phyloP scores from a whole-genome alignment of 53 echinoderm and acorn worm species.

The Crossaster papposus region DNA sequence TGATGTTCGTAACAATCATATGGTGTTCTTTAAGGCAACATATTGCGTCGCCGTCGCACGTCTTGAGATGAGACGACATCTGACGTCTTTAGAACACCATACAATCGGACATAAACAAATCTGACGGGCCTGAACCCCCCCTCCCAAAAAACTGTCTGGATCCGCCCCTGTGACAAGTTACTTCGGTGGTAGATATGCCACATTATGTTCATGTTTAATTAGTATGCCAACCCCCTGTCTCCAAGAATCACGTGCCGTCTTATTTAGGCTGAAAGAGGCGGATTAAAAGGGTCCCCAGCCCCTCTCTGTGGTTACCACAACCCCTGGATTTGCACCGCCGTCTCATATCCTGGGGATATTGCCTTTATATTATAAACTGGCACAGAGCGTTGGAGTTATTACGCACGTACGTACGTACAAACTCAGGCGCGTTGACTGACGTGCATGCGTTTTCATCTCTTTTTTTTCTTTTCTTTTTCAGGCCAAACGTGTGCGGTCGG shows the following conservation, averaged over 20 bases:
- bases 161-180: too few species aligned
- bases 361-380: neutral
- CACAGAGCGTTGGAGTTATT: neutral
- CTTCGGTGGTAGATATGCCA: neutral
- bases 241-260: neutral
- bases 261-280: neutral
- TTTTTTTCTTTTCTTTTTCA: constrained; percentile 31
- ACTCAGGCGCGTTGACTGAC: constrained; percentile 10
- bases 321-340: neutral
- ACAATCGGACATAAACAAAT: too few species aligned
- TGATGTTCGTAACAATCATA: too few species aligned
- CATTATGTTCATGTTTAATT: neutral
- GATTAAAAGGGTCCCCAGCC: neutral
- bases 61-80: too few species aligned
- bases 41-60: too few species aligned
- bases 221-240: neutral
- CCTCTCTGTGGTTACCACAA: neutral
- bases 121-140: too few species aligned
- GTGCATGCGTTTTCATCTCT: neutral
- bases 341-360: neutral
- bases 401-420: neutral
- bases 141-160: too few species aligned
- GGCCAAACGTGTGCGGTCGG: constrained; percentile 56
- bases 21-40: too few species aligned
- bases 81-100: too few species aligned